Conservation (phyloP, 2,113 vertebrate genomes). For the Herpetotheres cachinnans region DNA sequence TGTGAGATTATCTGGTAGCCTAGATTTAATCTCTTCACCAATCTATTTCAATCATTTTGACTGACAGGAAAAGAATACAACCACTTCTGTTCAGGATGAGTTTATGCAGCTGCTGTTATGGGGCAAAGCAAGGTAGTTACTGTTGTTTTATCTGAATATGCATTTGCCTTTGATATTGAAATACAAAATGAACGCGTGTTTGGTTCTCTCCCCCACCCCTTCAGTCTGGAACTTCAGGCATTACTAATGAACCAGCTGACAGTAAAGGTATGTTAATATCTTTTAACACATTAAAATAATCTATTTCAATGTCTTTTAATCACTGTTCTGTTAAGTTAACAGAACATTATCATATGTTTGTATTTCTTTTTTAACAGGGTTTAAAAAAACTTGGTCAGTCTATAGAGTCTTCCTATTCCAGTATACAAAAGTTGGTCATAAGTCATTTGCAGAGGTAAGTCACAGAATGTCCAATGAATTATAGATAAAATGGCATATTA, state of each 20-base stretch:
- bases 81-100: slow-evolving; percentile 95
- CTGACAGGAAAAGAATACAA: slow-evolving; percentile 93
- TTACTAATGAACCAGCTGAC: slow-evolving; percentile 97
- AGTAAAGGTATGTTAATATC: slow-evolving; percentile 83
- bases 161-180: neutral
- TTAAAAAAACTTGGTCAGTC: slow-evolving; percentile 97
- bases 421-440: slow-evolving; percentile 96
- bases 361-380: slow-evolving; percentile 76
- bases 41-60: neutral
- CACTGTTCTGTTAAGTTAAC: neutral
- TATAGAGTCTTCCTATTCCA: slow-evolving; percentile 96
- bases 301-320: neutral
- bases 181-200: neutral
- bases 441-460: slow-evolving; percentile 95
- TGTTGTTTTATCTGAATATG: slow-evolving; percentile 22
- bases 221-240: slow-evolving; percentile 91
- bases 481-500: neutral
- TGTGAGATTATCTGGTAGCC: neutral
- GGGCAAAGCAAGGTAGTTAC: slow-evolving; percentile 93
- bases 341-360: neutral
- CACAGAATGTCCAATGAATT: neutral
- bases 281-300: neutral
- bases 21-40: slow-evolving; percentile 5
- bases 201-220: neutral
- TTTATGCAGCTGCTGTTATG: slow-evolving; percentile 95